Base-by-base conservation (phyloP, 2,113 vertebrate genomes). In the Setophaga coronata region DNA sequence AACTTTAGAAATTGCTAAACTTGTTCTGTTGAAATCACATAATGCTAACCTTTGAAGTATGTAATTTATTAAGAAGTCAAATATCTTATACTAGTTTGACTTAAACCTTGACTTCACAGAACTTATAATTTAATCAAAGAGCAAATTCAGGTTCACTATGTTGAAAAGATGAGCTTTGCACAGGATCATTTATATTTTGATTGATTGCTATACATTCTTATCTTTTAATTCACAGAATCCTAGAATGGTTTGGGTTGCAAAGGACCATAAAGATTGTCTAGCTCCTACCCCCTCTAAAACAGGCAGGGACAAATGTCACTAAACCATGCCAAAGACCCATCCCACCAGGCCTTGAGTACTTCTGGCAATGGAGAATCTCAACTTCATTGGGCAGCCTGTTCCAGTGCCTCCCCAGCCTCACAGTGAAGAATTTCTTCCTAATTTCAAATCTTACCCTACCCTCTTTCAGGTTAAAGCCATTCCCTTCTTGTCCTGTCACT, bases 261-360 rank as follows among this genome's bases (percentile, higher is more conserved):
- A 18, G 33, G 2, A 29, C 9, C 7, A 8, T n/a, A 48, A 61
- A 54, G 31, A 36, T 13, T 2, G 17, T 19, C 18, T 12, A 24
- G 16, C 36, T 74, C 34, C 15, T 38, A 21, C 0, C 1, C 16
- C 4, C 12, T 7, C 16, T 14, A 15, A 36, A 28, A 43, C 8
- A 42, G 34, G 31, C 12, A 36, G 40, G 31, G 40, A 25, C 9
- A 38, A 4, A 14, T 69, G 16, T 28, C 61, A 48, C 15, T 21
- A 43, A 23, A 25, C 5, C 26, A 48, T 0, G 0, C 23, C 62
- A 16, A 31, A 74, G 16, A 9, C 23, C 13, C 26, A 38, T 58
- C 36, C 18, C 23, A 28, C 10, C 18, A 29, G 31, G 8, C 31
- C 47, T 73, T 42, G 21, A 33, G 36, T 5, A 18, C 18, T 42